Evolutionary conservation across 2,113 vertebrate species (phyloP).

Genomic region (Tachycineta bicolor): DNA sequence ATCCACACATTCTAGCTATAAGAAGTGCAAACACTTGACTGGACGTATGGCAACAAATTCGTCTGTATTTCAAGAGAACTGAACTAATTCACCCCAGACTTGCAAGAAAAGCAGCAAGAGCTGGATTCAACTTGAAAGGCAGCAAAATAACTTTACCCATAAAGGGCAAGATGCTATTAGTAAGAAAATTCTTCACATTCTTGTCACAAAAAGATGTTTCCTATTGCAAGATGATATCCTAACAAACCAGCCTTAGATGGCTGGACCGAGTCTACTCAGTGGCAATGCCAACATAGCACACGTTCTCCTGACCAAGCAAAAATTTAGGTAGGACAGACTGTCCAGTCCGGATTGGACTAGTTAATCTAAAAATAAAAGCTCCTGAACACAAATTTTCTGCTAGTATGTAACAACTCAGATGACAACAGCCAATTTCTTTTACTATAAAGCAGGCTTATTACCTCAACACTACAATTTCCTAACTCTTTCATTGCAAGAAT

Average conservation of each 20-base stretch:
- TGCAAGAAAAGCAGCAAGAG: neutral
- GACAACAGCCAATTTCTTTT: neutral
- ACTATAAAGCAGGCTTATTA: neutral
- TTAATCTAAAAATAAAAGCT: constrained; percentile 26
- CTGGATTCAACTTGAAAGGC: neutral
- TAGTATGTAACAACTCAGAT: neutral
- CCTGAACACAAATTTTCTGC: neutral
- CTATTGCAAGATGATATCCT: neutral
- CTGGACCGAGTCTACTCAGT: neutral
- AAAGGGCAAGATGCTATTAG: constrained; percentile 19
- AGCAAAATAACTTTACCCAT: constrained; percentile 43
- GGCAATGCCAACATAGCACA: neutral
- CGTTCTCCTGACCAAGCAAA: neutral
- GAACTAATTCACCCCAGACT: neutral
- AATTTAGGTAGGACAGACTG: neutral
- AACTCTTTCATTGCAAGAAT: constrained; percentile 10
- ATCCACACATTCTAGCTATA: neutral
- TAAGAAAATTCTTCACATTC: constrained; percentile 48
- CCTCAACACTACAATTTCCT: neutral
- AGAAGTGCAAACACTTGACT: neutral
- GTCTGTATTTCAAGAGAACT: neutral
- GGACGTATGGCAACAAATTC: neutral
- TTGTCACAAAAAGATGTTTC: neutral
- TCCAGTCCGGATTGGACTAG: neutral
- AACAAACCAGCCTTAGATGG: constrained; percentile 43